Evolutionary conservation across 1,140 invertebrate species (phyloP), one percentile per base, ranked within the genome.

Genomic region (Mycetomoellerius zeteki): DNA sequence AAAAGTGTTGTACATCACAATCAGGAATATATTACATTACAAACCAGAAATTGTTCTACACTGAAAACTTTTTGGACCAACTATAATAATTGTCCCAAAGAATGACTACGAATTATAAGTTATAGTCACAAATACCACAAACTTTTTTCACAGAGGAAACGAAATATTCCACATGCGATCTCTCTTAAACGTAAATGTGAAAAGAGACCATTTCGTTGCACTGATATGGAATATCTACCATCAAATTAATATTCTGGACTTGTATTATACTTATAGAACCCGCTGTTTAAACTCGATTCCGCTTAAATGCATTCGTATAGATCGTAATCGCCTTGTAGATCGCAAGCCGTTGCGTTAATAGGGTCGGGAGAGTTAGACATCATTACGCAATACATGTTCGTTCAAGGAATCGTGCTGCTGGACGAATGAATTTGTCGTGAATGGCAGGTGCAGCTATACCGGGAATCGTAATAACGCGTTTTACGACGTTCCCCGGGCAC

Each of bases 361-460:
- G 1, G 19, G 16, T 43, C 8, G 8, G n/a, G 7, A 14, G 47
- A 14, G 43, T 30, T 52, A 69, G 16, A 56, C 30, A 27, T 6
- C 16, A 64, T 43, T 16, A 24, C 16, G 50, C 30, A 7, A 47
- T 67, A 54, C 14, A 33, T 30, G 47, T 16, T 54, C 19, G 30
- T 47, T 24, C 50, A 14, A 72, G n/a, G 8, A 71, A 43, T 87
- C 12, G 24, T 12, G 14, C 30, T 19, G 56, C 2, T 47, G 78
- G 52, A 65, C 21, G 60, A 43, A 30, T 47, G 71, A 89, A 87
- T 89, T 87, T 84, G 72, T 87, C 60, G 54, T 52, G 60, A 24
- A 65, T 43, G 73, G 37, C 75, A 12, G 37, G 7, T 12, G 21
- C 14, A 19, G n/a, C 30, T 78, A 43, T 43, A 56, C 52, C 54